phyloP scores from a whole-genome alignment of 1,140 invertebrate species.

The Drosophila seguyi region DNA sequence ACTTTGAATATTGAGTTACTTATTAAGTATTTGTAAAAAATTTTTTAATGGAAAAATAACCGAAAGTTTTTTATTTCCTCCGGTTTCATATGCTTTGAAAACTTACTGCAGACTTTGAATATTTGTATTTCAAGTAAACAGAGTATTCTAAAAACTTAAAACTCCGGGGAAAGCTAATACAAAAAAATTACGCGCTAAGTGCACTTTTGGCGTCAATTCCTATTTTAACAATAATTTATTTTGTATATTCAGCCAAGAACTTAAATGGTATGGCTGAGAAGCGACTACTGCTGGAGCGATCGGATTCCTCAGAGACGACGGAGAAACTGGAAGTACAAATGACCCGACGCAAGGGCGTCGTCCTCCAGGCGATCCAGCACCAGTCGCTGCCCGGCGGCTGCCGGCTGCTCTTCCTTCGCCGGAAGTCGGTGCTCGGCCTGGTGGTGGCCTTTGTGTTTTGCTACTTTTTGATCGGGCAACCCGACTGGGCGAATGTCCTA shows the following conservation, averaged over 20 bases:
- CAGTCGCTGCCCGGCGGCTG: conserved; percentile 18
- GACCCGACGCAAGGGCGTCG: conserved; percentile 6
- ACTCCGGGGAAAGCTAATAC: too few species aligned
- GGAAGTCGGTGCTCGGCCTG: conserved; percentile 48
- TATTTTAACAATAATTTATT: too few species aligned
- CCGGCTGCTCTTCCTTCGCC: conserved; percentile 34
- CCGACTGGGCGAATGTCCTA: conserved; percentile 56
- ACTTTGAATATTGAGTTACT: too few species aligned
- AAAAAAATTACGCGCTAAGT: not conserved
- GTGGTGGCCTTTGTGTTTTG: conserved; percentile 54
- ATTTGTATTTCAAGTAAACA: not conserved
- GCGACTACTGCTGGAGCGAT: conserved; percentile 45
- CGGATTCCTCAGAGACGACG: conserved; percentile 16
- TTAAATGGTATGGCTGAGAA: conserved; percentile 55
- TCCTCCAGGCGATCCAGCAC: conserved; percentile 1
- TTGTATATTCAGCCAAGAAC: too few species aligned
- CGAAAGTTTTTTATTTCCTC: too few species aligned
- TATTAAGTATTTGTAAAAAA: too few species aligned
- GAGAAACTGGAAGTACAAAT: conserved; percentile 16
- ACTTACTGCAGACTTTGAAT: not conserved
- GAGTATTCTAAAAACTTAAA: not conserved
- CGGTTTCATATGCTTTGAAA: not conserved
- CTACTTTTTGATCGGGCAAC: conserved; percentile 58
- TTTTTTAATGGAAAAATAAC: too few species aligned
- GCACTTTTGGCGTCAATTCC: too few species aligned